Percentiles rank a stretch among this genome's conserved stretches.
phyloP scores from a whole-genome alignment of 2,888 invertebrate genomes.

The Spilosoma lubricipeda region DNA sequence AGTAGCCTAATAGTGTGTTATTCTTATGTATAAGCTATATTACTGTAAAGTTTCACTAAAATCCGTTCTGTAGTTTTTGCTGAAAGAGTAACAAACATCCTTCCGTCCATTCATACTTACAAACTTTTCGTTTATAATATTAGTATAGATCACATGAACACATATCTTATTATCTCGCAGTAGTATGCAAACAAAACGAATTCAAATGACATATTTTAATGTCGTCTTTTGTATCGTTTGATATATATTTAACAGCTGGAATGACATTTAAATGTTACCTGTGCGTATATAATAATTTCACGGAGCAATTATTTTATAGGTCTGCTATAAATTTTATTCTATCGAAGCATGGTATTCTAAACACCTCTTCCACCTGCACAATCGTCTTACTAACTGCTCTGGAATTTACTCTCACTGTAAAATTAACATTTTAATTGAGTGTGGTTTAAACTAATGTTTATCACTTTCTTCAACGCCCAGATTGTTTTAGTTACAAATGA shows the following conservation, averaged over 20 bases:
- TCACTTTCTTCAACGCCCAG: slow-evolving; percentile 23
- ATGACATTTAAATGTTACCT: slow-evolving; percentile 16
- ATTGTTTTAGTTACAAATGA: slow-evolving; percentile 55
- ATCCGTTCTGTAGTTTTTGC: too few relatives aligned
- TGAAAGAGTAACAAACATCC: too few relatives aligned
- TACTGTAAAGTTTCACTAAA: too few relatives aligned
- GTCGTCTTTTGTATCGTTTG: slow-evolving; percentile 18
- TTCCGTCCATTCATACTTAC: too few relatives aligned
- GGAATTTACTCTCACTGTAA: slow-evolving; percentile 3
- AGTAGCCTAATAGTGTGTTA: too few relatives aligned
- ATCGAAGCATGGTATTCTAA: slow-evolving; percentile 2
- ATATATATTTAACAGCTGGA: slow-evolving; percentile 21
- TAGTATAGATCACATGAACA: slow-evolving; percentile 22
- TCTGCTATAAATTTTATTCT: background rate
- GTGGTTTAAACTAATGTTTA: slow-evolving; percentile 7
- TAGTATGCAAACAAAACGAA: slow-evolving; percentile 6
- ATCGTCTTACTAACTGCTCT: slow-evolving; percentile 7
- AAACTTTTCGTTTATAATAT: too few relatives aligned
- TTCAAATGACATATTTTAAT: slow-evolving; percentile 12
- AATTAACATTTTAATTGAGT: slow-evolving; percentile 15
- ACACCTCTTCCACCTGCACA: background rate
- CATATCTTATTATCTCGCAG: background rate
- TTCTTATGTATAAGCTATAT: too few relatives aligned
- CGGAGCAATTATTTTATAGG: background rate
- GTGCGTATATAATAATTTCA: background rate